phyloP scores from a whole-genome alignment of 2,888 invertebrate genomes.

The Caenorhabditis afra region DNA sequence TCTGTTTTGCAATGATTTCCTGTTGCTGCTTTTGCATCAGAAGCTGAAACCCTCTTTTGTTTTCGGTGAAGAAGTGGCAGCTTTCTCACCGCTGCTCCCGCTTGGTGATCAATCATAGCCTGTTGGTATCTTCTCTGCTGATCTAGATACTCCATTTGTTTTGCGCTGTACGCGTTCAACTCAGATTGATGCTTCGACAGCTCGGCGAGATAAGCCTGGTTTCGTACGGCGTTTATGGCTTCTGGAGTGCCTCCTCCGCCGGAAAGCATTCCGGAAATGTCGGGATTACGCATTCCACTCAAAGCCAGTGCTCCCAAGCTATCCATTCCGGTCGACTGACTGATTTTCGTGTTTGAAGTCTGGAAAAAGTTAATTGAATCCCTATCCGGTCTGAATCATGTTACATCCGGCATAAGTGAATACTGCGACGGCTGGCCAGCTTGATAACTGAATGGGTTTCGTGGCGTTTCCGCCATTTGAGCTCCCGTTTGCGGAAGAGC shows the following conservation, averaged over 20 bases:
- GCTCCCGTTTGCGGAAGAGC: slow-evolving; percentile 62
- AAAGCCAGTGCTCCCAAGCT: slow-evolving; percentile 48
- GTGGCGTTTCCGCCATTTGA: slow-evolving; percentile 42
- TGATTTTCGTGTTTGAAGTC: slow-evolving; percentile 25
- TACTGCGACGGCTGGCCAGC: slow-evolving; percentile 42
- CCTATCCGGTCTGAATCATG: background rate
- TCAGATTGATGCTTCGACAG: slow-evolving; percentile 70
- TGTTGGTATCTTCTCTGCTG: slow-evolving; percentile 76
- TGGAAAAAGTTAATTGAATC: background rate
- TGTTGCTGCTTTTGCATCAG: slow-evolving; percentile 78
- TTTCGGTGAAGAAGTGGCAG: background rate
- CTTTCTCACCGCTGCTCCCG: slow-evolving; percentile 72
- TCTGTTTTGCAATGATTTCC: slow-evolving; percentile 70
- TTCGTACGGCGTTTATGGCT: slow-evolving; percentile 71
- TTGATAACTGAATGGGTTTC: slow-evolving; percentile 66
- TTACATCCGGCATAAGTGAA: slow-evolving; percentile 52
- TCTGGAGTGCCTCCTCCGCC: slow-evolving; percentile 61
- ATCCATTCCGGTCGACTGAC: slow-evolving; percentile 49
- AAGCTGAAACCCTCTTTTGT: slow-evolving; percentile 62
- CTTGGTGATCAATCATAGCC: slow-evolving; percentile 77
- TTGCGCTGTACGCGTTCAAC: slow-evolving; percentile 71
- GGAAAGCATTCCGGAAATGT: slow-evolving; percentile 61
- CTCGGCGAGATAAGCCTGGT: slow-evolving; percentile 72
- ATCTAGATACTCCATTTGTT: slow-evolving; percentile 76
- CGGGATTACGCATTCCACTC: slow-evolving; percentile 41